Percentiles rank a stretch among this genome's conserved stretches.
phyloP scores from a whole-genome alignment of 2,113 vertebrate genomes.

The Meles meles region DNA sequence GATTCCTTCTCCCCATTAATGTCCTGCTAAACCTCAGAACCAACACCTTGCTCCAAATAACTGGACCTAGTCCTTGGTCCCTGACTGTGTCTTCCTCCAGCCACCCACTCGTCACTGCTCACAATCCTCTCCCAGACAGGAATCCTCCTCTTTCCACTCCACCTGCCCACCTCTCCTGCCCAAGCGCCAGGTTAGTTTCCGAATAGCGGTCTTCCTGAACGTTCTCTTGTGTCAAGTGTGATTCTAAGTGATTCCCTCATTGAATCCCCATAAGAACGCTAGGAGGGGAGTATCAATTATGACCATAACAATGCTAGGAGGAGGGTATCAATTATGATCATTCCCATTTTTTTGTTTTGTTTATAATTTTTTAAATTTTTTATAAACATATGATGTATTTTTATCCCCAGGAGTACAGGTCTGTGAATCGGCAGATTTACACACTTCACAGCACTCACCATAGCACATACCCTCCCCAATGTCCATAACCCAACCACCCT shows the following conservation, averaged over 20 bases:
- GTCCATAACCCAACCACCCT: too few species aligned
- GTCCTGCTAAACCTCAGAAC: accelerated
- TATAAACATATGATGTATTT: too few species aligned
- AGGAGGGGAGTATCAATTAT: background rate
- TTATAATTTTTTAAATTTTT: too few species aligned
- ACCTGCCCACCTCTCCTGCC: background rate
- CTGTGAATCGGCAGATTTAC: too few species aligned
- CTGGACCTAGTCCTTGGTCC: background rate
- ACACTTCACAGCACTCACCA: too few species aligned
- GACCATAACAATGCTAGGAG: background rate
- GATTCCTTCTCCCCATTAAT: background rate
- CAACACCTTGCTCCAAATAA: background rate
- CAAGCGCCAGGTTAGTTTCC: background rate
- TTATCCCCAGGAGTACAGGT: too few species aligned
- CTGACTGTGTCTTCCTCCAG: background rate
- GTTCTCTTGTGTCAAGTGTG: background rate
- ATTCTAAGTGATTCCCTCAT: background rate
- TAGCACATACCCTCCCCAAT: too few species aligned
- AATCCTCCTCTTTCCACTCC: background rate
- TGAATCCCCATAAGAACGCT: too few species aligned
- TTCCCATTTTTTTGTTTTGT: background rate
- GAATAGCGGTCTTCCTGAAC: background rate
- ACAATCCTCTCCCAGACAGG: background rate
- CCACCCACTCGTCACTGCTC: background rate
- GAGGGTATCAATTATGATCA: background rate